A percentile compares a stretch with the other conserved stretches of the same genome.
Evolutionary conservation across 2,888 invertebrate species (phyloP).

Genomic region (Diaphora mendica): DNA sequence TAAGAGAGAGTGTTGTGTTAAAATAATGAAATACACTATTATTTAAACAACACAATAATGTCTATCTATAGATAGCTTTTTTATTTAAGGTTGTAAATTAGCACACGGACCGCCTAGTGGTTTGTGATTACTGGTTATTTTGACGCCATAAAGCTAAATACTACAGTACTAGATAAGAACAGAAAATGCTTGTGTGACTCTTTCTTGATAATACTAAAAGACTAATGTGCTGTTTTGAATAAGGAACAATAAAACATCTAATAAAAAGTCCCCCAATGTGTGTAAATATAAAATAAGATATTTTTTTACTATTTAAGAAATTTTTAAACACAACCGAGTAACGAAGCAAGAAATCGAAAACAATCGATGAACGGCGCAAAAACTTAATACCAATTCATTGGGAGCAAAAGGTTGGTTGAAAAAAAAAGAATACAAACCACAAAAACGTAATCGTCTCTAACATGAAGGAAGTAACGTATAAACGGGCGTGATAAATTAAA

Average conservation of each 20-base stretch:
- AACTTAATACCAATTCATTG: constrained; percentile 72
- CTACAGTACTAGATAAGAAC: neutral
- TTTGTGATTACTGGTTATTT: neutral
- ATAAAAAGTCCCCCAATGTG: neutral
- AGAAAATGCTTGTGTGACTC: neutral
- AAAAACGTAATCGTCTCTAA: constrained; percentile 82
- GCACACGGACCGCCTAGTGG: neutral
- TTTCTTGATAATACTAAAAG: neutral
- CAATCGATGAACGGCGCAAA: constrained; percentile 66
- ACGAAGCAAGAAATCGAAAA: constrained; percentile 61
- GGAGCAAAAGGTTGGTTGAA: constrained; percentile 60
- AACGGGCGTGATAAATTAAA: constrained; percentile 85
- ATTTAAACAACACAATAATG: constrained; percentile 23
- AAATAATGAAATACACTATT: constrained; percentile 25
- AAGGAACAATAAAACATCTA: neutral
- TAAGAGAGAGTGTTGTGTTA: constrained; percentile 45
- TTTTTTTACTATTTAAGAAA: neutral
- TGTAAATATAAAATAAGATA: neutral
- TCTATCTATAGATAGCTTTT: neutral
- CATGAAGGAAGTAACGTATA: constrained; percentile 82
- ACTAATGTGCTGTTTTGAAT: neutral
- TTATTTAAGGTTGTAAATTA: neutral
- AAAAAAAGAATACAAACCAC: constrained; percentile 73
- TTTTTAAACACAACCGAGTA: constrained; percentile 13
- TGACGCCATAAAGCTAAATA: neutral